Evolutionary conservation across 2,888 invertebrate species (phyloP).

Genomic region (Trichopria drosophilae): DNA sequence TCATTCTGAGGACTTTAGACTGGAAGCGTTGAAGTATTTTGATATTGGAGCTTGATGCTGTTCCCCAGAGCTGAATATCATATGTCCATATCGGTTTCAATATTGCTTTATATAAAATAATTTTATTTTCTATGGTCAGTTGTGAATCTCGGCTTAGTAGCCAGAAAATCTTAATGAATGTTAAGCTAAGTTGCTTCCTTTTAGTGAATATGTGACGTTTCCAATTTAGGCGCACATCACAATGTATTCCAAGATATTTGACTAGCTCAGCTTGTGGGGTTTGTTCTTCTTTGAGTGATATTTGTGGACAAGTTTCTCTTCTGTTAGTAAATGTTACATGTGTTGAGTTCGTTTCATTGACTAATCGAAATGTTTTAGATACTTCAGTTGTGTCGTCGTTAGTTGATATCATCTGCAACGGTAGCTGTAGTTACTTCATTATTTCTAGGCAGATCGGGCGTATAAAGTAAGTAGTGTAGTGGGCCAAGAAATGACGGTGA

Average conservation of each 20-base stretch:
- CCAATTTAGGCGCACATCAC: conserved; percentile 34
- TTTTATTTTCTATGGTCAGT: conserved; percentile 21
- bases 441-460: conserved; percentile 29
- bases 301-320: conserved; percentile 17
- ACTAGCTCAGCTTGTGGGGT: conserved; percentile 28
- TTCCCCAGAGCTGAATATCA: conserved; percentile 23
- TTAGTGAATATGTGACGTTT: conserved; percentile 28
- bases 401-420: conserved; percentile 36
- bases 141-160: conserved; percentile 27
- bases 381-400: too few species aligned
- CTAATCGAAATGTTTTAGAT: too few species aligned
- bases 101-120: conserved; percentile 24
- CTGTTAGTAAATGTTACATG: conserved; percentile 38
- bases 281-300: conserved; percentile 20
- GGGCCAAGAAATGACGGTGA: too few species aligned
- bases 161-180: conserved; percentile 21
- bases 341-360: conserved; percentile 36
- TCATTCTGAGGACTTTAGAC: too few species aligned
- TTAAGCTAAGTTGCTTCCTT: conserved; percentile 25
- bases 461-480: conserved; percentile 31
- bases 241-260: conserved; percentile 37
- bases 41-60: too few species aligned
- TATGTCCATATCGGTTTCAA: conserved; percentile 28
- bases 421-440: conserved; percentile 27
- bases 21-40: too few species aligned